Evolutionary conservation across 2,113 vertebrate genomes (phyloP), one percentile per base, ranked within the genome.

Genomic region (Cepphus grylle): DNA sequence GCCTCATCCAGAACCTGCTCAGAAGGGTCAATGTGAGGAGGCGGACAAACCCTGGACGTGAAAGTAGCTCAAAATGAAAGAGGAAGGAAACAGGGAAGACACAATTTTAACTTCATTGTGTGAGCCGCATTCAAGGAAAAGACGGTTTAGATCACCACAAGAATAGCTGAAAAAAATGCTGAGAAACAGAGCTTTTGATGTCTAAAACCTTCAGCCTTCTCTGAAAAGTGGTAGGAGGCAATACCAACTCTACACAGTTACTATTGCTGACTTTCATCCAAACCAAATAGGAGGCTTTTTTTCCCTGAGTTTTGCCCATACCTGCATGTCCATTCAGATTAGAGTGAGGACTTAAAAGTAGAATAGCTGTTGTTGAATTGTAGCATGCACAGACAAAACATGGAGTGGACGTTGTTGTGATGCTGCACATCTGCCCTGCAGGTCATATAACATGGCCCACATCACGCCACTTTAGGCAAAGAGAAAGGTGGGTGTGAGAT

Each of bases 331-430:
- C 26, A 13, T 36, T 59, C 27, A 42, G 42, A 42, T 34, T 32
- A 62, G 34, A 66, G 43, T 1, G 2, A 59, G 38, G n/a, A 63
- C 18, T 40, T 77, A 36, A 27, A 63, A 70, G 55, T 2, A 86
- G 53, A 82, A 73, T 1, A 78, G 58, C 21, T 65, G 27, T 7
- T n/a, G 16, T 27, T 50, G 62, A 83, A 56, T 6, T 45, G 14
- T 27, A 78, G 15, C 0, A 0, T 4, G n/a, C 17, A 56, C n/a
- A 42, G 78, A 23, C 32, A 69, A 62, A 79, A 76, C 15, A 34
- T 40, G 42, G 25, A 53, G 29, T 3, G 18, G 69, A 65, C 2
- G 0, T 2, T 17, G 30, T 3, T 27, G 58, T 0, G 0, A 43
- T 3, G 38, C 17, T 45, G 45, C 40, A 43, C 34, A 40, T 42